Conservation (phyloP, 2,113 vertebrate species). For the Catharus bicknelli region DNA sequence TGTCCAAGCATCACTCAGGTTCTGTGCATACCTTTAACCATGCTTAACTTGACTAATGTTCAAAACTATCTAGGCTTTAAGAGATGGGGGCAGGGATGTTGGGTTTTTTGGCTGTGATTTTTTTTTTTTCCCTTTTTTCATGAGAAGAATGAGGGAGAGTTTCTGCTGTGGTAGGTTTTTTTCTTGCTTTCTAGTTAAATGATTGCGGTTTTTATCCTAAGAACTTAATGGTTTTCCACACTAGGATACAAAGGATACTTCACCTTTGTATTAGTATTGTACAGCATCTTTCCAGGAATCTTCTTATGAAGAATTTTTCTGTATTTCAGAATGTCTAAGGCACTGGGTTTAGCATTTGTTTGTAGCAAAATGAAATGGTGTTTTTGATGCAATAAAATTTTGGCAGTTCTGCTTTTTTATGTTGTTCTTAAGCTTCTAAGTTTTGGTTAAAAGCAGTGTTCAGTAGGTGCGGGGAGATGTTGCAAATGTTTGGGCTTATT, state of each 20-base stretch:
- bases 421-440: not conserved
- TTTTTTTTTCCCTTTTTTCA: no score
- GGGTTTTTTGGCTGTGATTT: not conserved
- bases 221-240: not conserved
- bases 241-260: not conserved
- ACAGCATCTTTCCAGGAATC: not conserved
- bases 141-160: not conserved
- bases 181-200: not conserved
- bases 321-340: not conserved
- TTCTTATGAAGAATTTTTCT: not conserved
- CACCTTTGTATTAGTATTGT: not conserved
- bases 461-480: not conserved
- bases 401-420: not conserved
- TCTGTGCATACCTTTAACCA: rapidly evolving
- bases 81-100: rapidly evolving
- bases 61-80: not conserved
- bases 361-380: not conserved
- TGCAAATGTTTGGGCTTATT: not conserved
- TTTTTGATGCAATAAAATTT: not conserved
- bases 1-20: not conserved
- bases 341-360: not conserved
- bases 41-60: not conserved
- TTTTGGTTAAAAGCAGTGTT: not conserved
- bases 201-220: not conserved
- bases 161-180: not conserved